Percentiles rank a stretch among this genome's conserved stretches.
Conservation (phyloP, 2,797 vertebrate genomes). For the Aselliscus stoliczkanus region DNA sequence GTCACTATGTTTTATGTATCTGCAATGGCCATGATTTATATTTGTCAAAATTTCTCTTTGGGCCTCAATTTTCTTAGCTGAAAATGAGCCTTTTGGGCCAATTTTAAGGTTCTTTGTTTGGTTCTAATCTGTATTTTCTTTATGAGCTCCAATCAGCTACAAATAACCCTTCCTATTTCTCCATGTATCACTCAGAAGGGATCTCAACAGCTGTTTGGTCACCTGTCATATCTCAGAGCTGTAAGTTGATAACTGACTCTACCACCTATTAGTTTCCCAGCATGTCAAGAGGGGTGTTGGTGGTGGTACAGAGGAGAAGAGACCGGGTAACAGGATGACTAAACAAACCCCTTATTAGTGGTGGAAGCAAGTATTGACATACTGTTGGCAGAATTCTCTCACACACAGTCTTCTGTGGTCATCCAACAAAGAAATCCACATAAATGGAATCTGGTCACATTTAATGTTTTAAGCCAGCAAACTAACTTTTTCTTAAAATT, state of each 20-base stretch:
- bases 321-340: neutral
- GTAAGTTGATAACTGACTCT: neutral
- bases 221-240: neutral
- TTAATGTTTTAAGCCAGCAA: neutral
- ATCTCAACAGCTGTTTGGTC: neutral
- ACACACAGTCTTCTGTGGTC: neutral
- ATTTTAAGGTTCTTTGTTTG: neutral
- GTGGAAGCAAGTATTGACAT: neutral
- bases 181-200: neutral
- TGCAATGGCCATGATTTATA: neutral
- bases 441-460: neutral
- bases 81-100: neutral
- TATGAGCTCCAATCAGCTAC: neutral
- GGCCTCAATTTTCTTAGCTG: neutral
- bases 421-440: neutral
- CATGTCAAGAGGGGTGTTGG: neutral
- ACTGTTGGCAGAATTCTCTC: neutral
- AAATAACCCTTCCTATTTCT: neutral
- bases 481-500: neutral
- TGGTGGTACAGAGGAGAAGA: neutral
- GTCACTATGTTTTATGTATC: neutral
- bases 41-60: neutral
- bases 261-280: neutral
- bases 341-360: neutral
- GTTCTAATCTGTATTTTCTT: neutral